Evolutionary conservation across 2,888 invertebrate species (phyloP), one percentile per base, ranked within the genome.

Genomic region (Cryptus viduatorius): DNA sequence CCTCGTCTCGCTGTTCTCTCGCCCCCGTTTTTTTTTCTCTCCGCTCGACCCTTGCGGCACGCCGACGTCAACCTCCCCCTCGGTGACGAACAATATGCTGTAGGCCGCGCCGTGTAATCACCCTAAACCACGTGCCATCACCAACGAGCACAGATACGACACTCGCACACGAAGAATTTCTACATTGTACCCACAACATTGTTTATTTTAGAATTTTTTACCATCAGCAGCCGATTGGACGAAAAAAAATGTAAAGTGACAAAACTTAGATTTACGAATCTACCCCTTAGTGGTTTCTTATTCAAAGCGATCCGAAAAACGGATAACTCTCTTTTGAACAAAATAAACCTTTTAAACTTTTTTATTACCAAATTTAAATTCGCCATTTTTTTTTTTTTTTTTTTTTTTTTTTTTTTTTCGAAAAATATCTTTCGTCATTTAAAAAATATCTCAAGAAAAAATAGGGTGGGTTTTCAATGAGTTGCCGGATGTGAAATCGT

Each of bases 61-160:
- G 86, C 88, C 89, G 82, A 85, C 80, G 82, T 72, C 75, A 68
- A 65, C 67, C 82, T 77, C 83, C 82, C 86, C 83, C 80, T 68
- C 53, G 68, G 77, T 59, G 81, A 75, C 88, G 89, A 88, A 90
- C 92, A 91, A 92, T 92, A 92, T 91, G 91, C 90, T 87, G 85
- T 85, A 84, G 31, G 75, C 82, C 82, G 83, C 86, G 86, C 10
- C 85, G 83, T 89, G 89, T 91, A 91, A 93, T 92, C 92, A 90
- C 90, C 90, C 90, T 90, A 88, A 90, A 90, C 90, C 91, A 89
- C 90, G 91, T 91, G 90, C 89, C 88, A 80, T 84, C 84, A 75
- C 82, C 82, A 77, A 81, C 64, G 69, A 64, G 67, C 78, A 67
- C 86, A 85, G 24, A 56, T 31, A 64, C 37, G 19, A 7, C 2